These are phyloP conservation scores for Biston stratarius DNA, from an alignment of 2,888 invertebrate genomes.

Conservation along the genomic window DNA sequence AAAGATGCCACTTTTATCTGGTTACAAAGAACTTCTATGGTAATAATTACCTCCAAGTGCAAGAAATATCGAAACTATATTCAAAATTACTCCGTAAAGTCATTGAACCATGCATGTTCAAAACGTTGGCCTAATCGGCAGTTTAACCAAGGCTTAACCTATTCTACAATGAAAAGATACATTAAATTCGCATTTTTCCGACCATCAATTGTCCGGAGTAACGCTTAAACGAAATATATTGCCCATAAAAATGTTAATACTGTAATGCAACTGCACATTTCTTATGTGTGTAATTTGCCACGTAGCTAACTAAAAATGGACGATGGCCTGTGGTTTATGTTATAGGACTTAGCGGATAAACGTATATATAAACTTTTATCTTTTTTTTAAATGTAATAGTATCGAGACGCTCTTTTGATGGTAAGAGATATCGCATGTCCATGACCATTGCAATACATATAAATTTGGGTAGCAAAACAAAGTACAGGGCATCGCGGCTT, in stretches of 20 bases:
- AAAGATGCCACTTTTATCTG: not conserved
- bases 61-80: constrained; percentile 4
- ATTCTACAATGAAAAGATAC: constrained; percentile 60
- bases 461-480: too few species aligned
- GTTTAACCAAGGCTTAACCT: constrained; percentile 54
- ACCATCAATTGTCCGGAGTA: constrained; percentile 74
- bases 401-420: too few species aligned
- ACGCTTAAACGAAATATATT: constrained; percentile 75
- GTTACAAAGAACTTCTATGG: not conserved
- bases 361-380: too few species aligned
- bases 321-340: constrained; percentile 39
- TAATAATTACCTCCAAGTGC: not conserved
- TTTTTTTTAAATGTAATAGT: not conserved
- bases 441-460: too few species aligned
- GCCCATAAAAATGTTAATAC: constrained; percentile 85
- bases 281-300: constrained; percentile 83
- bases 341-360: constrained; percentile 31
- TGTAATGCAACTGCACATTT: constrained; percentile 82
- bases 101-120: constrained; percentile 28
- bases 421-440: too few species aligned
- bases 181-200: constrained; percentile 70
- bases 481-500: too few species aligned
- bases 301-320: constrained; percentile 77
- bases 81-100: constrained; percentile 11
- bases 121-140: constrained; percentile 58